These are phyloP conservation scores for Argyresthia goedartella DNA, from an alignment of 2,888 invertebrate species.

Conservation along the genomic window DNA sequence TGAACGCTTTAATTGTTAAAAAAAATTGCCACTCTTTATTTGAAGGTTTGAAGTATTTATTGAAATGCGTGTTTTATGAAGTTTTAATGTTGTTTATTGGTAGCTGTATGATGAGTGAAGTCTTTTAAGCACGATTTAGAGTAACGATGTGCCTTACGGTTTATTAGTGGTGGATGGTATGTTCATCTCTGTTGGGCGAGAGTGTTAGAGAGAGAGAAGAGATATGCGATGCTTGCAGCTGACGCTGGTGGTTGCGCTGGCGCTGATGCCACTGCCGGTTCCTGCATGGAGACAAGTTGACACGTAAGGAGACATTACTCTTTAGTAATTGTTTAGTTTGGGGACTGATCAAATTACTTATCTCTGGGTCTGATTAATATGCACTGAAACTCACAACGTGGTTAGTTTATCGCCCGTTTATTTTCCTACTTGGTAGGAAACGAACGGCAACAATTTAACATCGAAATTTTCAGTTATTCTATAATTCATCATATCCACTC, in stretches of 20 bases:
- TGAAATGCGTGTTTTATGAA: conserved; percentile 10
- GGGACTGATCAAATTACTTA: neutral
- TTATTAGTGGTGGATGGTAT: conserved; percentile 33
- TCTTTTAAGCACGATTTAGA: conserved; percentile 29
- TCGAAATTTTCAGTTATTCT: too few species aligned
- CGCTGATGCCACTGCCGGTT: conserved; percentile 41
- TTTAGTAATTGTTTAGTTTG: neutral
- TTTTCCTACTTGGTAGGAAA: too few species aligned
- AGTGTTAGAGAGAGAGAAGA: conserved; percentile 19
- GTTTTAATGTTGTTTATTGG: conserved; percentile 9
- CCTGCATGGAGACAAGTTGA: conserved; percentile 35
- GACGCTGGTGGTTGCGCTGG: conserved; percentile 34
- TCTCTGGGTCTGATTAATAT: neutral
- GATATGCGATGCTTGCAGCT: conserved; percentile 43
- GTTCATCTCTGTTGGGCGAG: conserved; percentile 15
- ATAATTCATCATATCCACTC: too few species aligned
- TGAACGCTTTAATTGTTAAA: conserved; percentile 25
- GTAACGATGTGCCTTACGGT: conserved; percentile 58
- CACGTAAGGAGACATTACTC: conserved; percentile 8
- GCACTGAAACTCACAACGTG: neutral
- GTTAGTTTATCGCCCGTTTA: too few species aligned
- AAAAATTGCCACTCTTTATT: neutral
- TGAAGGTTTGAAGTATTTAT: conserved; percentile 13
- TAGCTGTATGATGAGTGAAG: conserved; percentile 20
- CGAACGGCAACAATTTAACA: too few species aligned